phyloP scores from a whole-genome alignment of 92 coral and sea anemone genomes.

The Muricea muricata region DNA sequence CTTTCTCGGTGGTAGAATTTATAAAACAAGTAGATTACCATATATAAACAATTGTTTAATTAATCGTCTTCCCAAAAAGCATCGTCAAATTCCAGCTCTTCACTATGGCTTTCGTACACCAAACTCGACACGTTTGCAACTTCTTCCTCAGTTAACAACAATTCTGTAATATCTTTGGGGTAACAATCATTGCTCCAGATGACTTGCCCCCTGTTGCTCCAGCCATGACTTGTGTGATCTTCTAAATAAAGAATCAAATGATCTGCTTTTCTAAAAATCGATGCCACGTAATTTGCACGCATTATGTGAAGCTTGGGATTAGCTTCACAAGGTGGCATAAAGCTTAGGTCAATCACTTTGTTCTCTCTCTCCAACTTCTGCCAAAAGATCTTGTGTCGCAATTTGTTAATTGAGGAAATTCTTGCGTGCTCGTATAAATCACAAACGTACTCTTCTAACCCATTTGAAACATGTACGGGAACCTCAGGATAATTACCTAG shows the following conservation, averaged over 20 bases:
- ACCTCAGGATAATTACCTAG: slow-evolving; percentile 2
- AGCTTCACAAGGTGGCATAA: slow-evolving; percentile 7
- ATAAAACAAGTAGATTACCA: not conserved
- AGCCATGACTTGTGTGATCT: not conserved
- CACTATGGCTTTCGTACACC: no score
- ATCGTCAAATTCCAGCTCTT: no score
- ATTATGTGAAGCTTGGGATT: not conserved
- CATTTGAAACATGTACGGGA: not conserved
- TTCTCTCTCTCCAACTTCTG: slow-evolving; percentile 18
- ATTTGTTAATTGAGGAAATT: not conserved
- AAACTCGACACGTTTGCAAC: not conserved
- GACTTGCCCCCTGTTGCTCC: not conserved
- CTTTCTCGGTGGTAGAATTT: not conserved
- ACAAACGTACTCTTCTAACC: slow-evolving; percentile 13
- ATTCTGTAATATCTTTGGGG: not conserved
- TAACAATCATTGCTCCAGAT: not conserved
- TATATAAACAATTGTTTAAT: no score
- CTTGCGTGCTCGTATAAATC: not conserved
- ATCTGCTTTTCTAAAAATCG: not conserved
- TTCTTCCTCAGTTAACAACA: not conserved
- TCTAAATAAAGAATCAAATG: not conserved
- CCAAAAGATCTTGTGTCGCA: not conserved
- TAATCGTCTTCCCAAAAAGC: no score
- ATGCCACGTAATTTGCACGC: slow-evolving; percentile 12
- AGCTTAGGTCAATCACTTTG: slow-evolving; percentile 16